phyloP scores from a whole-genome alignment of 1,140 invertebrate species.

The Papilio polyxenes region DNA sequence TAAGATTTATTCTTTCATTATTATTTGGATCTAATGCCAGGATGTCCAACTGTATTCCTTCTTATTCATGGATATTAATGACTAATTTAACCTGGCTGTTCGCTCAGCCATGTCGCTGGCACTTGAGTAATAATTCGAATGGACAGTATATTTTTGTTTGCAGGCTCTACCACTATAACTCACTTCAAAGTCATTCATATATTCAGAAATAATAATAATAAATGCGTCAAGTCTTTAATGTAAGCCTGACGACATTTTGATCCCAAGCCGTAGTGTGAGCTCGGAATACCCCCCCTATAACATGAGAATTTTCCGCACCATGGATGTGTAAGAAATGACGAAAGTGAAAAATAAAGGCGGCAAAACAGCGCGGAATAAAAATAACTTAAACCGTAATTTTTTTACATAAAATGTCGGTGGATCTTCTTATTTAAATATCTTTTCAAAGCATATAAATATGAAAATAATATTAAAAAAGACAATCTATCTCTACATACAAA shows the following conservation, averaged over 20 bases:
- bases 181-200: neutral
- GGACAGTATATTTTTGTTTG: neutral
- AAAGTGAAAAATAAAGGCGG: neutral
- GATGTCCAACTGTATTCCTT: too few relatives aligned
- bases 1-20: too few relatives aligned
- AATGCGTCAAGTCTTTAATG: constrained; percentile 14
- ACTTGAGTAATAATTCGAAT: too few relatives aligned
- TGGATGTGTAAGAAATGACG: neutral
- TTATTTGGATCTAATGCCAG: too few relatives aligned
- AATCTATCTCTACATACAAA: neutral
- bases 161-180: neutral
- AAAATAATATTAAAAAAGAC: neutral
- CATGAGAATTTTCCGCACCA: neutral
- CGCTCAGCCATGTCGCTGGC: too few relatives aligned
- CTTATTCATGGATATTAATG: too few relatives aligned
- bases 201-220: neutral
- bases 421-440: neutral
- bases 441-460: neutral
- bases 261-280: neutral
- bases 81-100: too few relatives aligned
- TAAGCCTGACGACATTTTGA: constrained; percentile 29
- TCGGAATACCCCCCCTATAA: neutral
- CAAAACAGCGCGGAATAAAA: neutral
- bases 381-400: neutral
- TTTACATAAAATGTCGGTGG: neutral